Conservation (phyloP, 53 echinoderm and acorn worm genomes). For the Stichopus horrens region DNA sequence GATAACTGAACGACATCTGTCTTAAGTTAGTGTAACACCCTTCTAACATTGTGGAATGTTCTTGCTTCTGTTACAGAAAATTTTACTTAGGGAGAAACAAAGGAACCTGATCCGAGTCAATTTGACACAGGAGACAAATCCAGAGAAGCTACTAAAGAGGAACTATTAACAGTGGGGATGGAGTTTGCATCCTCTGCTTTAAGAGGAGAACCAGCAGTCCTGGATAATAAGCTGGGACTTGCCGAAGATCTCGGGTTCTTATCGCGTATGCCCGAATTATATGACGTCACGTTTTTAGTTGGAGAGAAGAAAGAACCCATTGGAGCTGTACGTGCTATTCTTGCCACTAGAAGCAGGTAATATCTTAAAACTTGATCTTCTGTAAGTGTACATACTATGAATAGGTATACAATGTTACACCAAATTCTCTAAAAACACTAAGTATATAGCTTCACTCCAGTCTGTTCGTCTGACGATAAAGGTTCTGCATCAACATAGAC, state of each 20-base stretch:
- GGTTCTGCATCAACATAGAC: too few species aligned
- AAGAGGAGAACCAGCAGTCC: constrained; percentile 66
- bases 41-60: neutral
- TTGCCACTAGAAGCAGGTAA: constrained; percentile 96
- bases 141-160: neutral
- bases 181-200: constrained; percentile 45
- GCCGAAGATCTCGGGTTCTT: constrained; percentile 94
- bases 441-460: too few species aligned
- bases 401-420: too few species aligned
- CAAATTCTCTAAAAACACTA: too few species aligned
- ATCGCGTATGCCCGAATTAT: constrained; percentile 94
- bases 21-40: too few species aligned
- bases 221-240: constrained; percentile 90
- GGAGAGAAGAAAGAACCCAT: constrained; percentile 84
- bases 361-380: neutral
- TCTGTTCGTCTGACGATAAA: too few species aligned
- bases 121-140: neutral
- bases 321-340: constrained; percentile 88
- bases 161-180: constrained; percentile 23
- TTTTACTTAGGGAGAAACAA: neutral
- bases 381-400: too few species aligned
- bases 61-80: neutral
- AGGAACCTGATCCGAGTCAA: neutral
- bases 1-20: too few species aligned
- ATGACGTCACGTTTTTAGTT: constrained; percentile 94